Conservation (phyloP, 2,113 vertebrate species). For the Corythornis vintsioides region DNA sequence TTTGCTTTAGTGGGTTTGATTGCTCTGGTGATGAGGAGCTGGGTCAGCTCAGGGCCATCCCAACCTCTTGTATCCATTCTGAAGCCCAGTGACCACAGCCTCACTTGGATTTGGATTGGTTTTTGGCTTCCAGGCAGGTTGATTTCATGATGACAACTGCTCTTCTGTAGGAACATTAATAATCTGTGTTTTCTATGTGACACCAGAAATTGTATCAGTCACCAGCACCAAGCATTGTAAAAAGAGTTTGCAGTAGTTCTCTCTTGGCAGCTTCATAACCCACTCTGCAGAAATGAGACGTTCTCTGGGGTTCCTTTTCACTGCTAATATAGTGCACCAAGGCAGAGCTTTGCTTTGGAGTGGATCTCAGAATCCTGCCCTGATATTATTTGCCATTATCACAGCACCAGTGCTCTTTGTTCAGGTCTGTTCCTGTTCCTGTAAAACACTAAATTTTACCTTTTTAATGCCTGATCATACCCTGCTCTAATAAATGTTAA, state of each 20-base stretch:
- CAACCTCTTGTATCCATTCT: not conserved
- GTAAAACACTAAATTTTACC: not conserved
- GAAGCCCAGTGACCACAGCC: not conserved
- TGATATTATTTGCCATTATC: not conserved
- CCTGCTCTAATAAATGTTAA: slow-evolving; percentile 10
- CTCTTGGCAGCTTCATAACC: slow-evolving; percentile 29
- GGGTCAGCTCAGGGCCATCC: not conserved
- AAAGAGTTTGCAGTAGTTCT: slow-evolving; percentile 21
- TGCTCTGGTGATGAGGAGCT: not conserved
- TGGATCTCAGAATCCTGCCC: not conserved
- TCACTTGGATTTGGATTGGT: not conserved
- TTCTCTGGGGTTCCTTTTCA: slow-evolving; percentile 25
- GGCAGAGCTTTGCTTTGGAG: slow-evolving; percentile 29
- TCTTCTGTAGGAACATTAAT: not conserved
- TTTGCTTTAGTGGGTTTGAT: not conserved
- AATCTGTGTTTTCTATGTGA: not conserved
- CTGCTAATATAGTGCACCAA: not conserved
- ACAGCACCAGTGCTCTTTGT: not conserved
- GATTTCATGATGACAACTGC: slow-evolving; percentile 6
- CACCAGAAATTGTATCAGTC: not conserved
- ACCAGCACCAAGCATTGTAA: slow-evolving; percentile 26
- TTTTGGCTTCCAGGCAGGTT: slow-evolving; percentile 16
- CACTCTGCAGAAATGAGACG: not conserved
- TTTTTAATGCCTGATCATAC: not conserved
- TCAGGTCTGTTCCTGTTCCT: not conserved